phyloP scores from a whole-genome alignment of 1,140 invertebrate genomes.

The Batillaria attramentaria region DNA sequence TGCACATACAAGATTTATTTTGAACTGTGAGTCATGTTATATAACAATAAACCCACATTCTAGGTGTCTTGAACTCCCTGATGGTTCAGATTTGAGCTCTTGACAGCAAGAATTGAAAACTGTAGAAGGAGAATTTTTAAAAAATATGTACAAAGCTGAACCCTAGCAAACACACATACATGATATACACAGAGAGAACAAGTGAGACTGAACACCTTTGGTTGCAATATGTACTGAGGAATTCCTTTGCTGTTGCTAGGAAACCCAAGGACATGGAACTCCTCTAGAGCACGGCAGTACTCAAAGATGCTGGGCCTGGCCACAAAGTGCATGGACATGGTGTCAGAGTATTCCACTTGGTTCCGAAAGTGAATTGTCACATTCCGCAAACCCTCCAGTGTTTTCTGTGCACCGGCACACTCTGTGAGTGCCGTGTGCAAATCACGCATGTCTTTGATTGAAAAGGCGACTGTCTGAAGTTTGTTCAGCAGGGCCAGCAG shows the following conservation, averaged over 20 bases:
- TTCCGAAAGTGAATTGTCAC: conserved; percentile 47
- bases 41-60: too few relatives aligned
- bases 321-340: conserved; percentile 42
- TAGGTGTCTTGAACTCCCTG: too few relatives aligned
- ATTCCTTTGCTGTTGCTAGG: conserved; percentile 40
- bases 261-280: conserved; percentile 52
- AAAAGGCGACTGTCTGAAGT: conserved; percentile 45
- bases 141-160: neutral
- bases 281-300: conserved; percentile 51
- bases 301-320: conserved; percentile 49
- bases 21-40: too few relatives aligned
- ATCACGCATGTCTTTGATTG: conserved; percentile 49
- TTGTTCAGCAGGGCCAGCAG: conserved; percentile 41
- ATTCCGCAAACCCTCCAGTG: conserved; percentile 40
- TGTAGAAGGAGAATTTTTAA: too few relatives aligned
- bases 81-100: too few relatives aligned
- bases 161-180: neutral
- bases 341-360: conserved; percentile 35
- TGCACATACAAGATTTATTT: too few relatives aligned
- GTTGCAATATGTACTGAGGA: too few relatives aligned
- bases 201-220: neutral
- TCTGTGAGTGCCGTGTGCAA: conserved; percentile 46
- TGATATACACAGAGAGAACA: neutral
- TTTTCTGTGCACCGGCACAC: conserved; percentile 45
- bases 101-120: too few relatives aligned